Conservation (phyloP, 92 coral and sea anemone species). For the Parazoanthus darwini region DNA sequence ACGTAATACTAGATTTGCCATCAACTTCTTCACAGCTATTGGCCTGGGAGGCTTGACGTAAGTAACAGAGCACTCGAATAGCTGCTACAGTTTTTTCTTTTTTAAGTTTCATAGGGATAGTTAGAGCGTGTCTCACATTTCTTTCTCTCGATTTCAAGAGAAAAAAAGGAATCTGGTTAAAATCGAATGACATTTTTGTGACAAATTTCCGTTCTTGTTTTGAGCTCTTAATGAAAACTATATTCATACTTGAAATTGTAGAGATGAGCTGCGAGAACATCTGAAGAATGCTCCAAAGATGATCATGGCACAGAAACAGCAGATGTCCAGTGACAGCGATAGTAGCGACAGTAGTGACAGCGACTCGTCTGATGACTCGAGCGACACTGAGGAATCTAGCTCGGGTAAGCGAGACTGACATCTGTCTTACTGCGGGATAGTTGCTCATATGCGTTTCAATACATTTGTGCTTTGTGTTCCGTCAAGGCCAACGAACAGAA, state of each 20-base stretch:
- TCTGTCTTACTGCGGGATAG: no score
- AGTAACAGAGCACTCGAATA: slow-evolving; percentile 25
- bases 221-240: not conserved
- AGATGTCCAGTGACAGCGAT: slow-evolving; percentile 71
- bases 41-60: slow-evolving; percentile 99
- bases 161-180: not conserved
- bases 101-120: no score
- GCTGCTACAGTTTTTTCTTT: not conserved
- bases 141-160: no score
- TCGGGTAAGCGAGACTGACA: slow-evolving; percentile 21
- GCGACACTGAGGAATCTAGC: slow-evolving; percentile 67
- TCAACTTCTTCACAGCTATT: slow-evolving; percentile 97
- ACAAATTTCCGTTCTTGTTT: not conserved
- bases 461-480: no score
- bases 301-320: slow-evolving; percentile 83
- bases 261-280: slow-evolving; percentile 96
- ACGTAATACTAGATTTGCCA: slow-evolving; percentile 96
- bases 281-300: slow-evolving; percentile 96
- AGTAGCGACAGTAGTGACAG: slow-evolving; percentile 54
- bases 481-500: no score
- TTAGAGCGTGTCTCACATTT: not conserved
- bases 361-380: slow-evolving; percentile 55
- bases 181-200: no score
- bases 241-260: slow-evolving; percentile 26
- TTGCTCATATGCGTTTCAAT: no score